Base-by-base conservation (phyloP, 92 coral and sea anemone species). In the Phenganax subtilis region DNA sequence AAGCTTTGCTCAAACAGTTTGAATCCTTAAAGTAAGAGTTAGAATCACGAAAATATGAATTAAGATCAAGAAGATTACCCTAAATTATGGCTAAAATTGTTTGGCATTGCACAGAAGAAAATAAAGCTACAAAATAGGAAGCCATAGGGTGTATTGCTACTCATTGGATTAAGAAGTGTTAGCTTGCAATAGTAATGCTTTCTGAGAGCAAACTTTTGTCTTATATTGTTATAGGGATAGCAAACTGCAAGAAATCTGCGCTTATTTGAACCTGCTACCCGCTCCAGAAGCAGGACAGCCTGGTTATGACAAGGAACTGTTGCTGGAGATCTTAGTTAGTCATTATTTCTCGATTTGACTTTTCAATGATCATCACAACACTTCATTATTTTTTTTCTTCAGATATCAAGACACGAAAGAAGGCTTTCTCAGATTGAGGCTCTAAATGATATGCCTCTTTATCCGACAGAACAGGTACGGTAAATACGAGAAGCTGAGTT, bases 331-430 rank as follows among this genome's bases (percentile, higher is more conserved):
- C 88, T 87, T 96, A 90, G 99, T 96, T 63, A 71, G 88, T 76
- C 7, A 52, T 37, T 67, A 10, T 17, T 17, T 30, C n/a, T 51
- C 52, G 27, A 51, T 12, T 69, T 4, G 12, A 69, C 52, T 9
- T 69, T 20, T 7, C 4, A 30, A 27, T 51, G 12, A 12, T 5
- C 56, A 6, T 6, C 53, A 20, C 0, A 31, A 29, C 47, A 17
- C 17, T 3, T 6, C 53, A 57, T 56, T 25, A 17, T 12, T 61
- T 54, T n/a, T 59, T 30, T 30, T 20, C 59, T 57, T 28, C 80
- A 96, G 99, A 90, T 96, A n/a, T 96, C 99, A 28, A 86, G 99
- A 67, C 99, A 96, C 64, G 99, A 96, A 74, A 87, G 93, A 71
- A 88, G 99, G 17, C 87, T 96, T 51, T 96, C 97, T 10, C 99